Evolutionary conservation across 2,888 invertebrate genomes (phyloP).

Genomic region (Epinotia brunnichana): DNA sequence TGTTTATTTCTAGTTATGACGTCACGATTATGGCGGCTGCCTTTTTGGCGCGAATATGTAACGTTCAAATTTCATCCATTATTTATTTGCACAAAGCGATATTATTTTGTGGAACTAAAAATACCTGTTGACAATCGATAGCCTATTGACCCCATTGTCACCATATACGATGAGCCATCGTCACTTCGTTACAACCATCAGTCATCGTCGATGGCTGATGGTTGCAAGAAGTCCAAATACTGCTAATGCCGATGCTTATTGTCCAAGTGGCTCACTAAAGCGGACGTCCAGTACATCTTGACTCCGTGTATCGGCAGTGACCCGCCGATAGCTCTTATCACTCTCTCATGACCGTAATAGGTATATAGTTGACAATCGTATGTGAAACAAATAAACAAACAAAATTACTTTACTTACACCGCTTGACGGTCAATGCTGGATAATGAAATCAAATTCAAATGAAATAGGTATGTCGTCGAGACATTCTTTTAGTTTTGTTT

Average conservation of each 20-base stretch:
- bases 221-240: background rate
- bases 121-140: no score
- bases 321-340: slow-evolving; percentile 59
- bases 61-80: no score
- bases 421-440: slow-evolving; percentile 20
- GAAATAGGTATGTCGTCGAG: no score
- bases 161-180: background rate
- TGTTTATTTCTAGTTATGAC: no score
- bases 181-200: no score
- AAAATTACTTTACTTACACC: slow-evolving; percentile 10
- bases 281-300: slow-evolving; percentile 54
- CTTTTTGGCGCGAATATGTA: no score
- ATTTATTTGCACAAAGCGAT: no score
- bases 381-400: slow-evolving; percentile 40
- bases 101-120: no score
- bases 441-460: background rate
- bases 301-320: slow-evolving; percentile 62
- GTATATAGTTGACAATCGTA: slow-evolving; percentile 29
- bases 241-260: background rate
- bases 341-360: slow-evolving; percentile 43
- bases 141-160: background rate
- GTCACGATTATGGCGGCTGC: no score
- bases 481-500: no score
- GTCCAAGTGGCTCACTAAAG: slow-evolving; percentile 20
- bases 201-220: background rate